Evolutionary conservation across 2,888 invertebrate genomes (phyloP).

Genomic region (Meta bourneti): DNA sequence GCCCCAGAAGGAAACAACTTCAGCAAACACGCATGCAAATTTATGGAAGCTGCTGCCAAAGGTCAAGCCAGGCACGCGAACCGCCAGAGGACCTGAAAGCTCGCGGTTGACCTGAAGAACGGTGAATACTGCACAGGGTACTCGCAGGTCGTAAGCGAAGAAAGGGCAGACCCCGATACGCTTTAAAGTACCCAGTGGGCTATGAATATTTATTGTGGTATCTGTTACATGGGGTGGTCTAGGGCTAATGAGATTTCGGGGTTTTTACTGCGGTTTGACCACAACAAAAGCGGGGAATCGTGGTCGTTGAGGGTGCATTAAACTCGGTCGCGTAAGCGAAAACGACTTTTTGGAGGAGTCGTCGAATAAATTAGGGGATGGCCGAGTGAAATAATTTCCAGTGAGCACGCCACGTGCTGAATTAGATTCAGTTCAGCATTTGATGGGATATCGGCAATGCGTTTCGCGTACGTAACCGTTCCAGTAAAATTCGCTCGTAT

Average conservation of each 20-base stretch:
- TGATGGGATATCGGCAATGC: too few relatives aligned
- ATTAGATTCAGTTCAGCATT: too few relatives aligned
- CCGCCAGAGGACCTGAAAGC: background rate
- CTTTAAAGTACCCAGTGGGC: background rate
- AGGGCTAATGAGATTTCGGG: background rate
- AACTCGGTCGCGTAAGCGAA: too few relatives aligned
- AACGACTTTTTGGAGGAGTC: too few relatives aligned
- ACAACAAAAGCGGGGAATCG: background rate
- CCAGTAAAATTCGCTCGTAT: too few relatives aligned
- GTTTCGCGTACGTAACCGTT: too few relatives aligned
- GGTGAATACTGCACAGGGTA: background rate
- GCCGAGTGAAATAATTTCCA: too few relatives aligned
- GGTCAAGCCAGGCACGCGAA: slow-evolving; percentile 40
- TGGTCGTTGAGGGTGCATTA: too few relatives aligned
- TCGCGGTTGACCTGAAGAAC: slow-evolving; percentile 18
- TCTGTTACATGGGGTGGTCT: background rate
- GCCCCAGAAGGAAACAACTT: background rate
- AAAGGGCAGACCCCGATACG: background rate
- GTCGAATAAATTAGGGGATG: too few relatives aligned
- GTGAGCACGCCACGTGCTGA: too few relatives aligned
- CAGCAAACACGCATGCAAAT: slow-evolving; percentile 32
- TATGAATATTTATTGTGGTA: slow-evolving; percentile 29
- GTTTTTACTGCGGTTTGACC: background rate
- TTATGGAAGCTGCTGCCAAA: slow-evolving; percentile 14
- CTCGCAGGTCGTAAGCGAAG: background rate